Evolutionary conservation across 92 coral and sea anemone genomes (phyloP).

Genomic region (Muricea muricata): DNA sequence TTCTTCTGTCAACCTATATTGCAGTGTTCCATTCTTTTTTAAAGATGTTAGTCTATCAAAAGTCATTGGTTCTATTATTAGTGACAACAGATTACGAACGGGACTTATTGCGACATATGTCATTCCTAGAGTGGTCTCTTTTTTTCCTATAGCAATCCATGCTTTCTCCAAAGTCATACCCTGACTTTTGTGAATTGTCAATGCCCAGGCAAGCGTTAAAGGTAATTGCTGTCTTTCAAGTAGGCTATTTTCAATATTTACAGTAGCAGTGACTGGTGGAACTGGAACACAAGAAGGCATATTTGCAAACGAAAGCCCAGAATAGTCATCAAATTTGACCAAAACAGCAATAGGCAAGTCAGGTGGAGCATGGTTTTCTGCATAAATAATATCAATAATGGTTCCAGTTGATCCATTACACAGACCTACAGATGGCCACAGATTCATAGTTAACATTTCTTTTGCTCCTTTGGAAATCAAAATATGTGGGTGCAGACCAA

Average conservation of each 20-base stretch:
- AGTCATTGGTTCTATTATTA: conserved; percentile 24
- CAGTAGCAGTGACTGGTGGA: conserved; percentile 63
- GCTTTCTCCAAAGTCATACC: conserved; percentile 68
- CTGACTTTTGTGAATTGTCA: conserved; percentile 14
- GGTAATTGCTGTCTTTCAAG: conserved; percentile 79
- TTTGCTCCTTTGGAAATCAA: neutral
- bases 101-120: conserved; percentile 60
- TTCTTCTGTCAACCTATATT: conserved; percentile 16
- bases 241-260: conserved; percentile 40
- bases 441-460: neutral
- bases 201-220: conserved; percentile 66
- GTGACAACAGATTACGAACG: conserved; percentile 30
- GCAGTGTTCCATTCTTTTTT: neutral
- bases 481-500: conserved; percentile 56
- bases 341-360: conserved; percentile 69
- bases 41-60: conserved; percentile 3
- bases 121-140: conserved; percentile 62
- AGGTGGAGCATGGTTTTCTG: conserved; percentile 57
- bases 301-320: conserved; percentile 58
- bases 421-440: neutral
- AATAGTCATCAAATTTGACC: conserved; percentile 61
- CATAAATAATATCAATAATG: conserved; percentile 56
- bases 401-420: conserved; percentile 17
- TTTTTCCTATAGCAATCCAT: conserved; percentile 70
- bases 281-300: conserved; percentile 62